Base-by-base conservation (phyloP, 2,113 vertebrate species). In the Aspidoscelis tigris region DNA sequence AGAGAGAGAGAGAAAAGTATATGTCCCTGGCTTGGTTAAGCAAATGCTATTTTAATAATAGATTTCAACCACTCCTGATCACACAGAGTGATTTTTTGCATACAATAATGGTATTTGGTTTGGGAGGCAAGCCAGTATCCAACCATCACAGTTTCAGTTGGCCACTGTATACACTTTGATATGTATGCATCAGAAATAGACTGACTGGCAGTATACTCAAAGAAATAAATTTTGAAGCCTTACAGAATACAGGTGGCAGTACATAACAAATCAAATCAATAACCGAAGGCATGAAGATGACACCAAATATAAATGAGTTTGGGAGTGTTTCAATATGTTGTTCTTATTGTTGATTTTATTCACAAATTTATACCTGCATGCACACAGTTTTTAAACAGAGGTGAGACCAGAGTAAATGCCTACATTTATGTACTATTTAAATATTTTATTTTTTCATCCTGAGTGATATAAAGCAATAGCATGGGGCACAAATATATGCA, bases 11-110 rank as follows among this genome's bases (percentile, higher is more conserved):
- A 6, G 41, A 78, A 90, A 83, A 77, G 26, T 41, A 79, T 89
- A 77, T 33, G 1, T 61, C 80, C 86, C 80, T 90, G 55, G n/a
- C 82, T 89, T 92, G 82, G 47, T 26, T 86, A 71, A 33, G 80
- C 76, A 80, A 86, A 84, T 92, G n/a, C 78, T 88, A 81, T 87
- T 92, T 95, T 88, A 87, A 88, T 94, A 94, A 94, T 92, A 91
- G 90, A 93, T 95, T 86, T 89, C 85, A 78, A 75, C 79, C 87
- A 89, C 93, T 93, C 92, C 41, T 44, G 68, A 85, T 43, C 83
- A 88, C 73, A 77, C 43, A 86, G 84, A 92, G 84, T 81, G 90
- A 85, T 92, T 92, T 33, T 89, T 73, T 83, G 81, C 89, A 85
- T 6, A 83, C 69, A 83, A n/a, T 81, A 89, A 87, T 74, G 76